Conservation (phyloP, 2,888 invertebrate genomes). For the Oxytorus armatus region DNA sequence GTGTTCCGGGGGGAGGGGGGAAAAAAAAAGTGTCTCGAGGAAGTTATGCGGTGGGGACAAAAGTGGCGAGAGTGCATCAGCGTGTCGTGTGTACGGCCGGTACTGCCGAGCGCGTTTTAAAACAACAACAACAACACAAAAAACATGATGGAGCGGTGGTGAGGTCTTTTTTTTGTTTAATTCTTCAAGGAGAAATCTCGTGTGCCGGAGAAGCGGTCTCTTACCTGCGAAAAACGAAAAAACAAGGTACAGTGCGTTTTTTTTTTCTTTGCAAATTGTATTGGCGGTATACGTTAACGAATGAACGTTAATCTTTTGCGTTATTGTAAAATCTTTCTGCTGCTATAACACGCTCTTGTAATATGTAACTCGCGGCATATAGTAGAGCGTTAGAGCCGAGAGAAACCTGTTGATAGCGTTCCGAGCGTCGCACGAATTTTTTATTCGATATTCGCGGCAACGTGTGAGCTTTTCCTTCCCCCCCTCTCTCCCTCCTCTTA, state of each 20-base stretch:
- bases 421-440: constrained; percentile 30
- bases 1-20: background rate
- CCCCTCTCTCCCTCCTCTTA: too few relatives aligned
- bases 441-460: constrained; percentile 23
- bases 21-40: constrained; percentile 40
- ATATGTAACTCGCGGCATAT: constrained; percentile 27
- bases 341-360: constrained; percentile 33
- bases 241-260: constrained; percentile 64
- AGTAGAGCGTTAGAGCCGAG: too few relatives aligned
- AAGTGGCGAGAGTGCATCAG: constrained; percentile 37
- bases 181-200: constrained; percentile 68
- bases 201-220: constrained; percentile 51
- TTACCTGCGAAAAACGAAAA: constrained; percentile 62
- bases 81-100: constrained; percentile 50
- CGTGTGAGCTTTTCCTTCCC: constrained; percentile 1
- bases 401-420: constrained; percentile 71
- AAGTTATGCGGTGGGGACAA: constrained; percentile 51
- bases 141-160: constrained; percentile 66
- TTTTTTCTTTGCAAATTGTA: background rate
- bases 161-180: constrained; percentile 35
- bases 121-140: constrained; percentile 7
- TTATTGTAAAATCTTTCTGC: constrained; percentile 24
- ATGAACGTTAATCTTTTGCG: background rate
- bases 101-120: constrained; percentile 47
- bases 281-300: background rate